Evolutionary conservation across 1,140 invertebrate genomes (phyloP), one percentile per base, ranked within the genome.

Genomic region (Heliconius melpomene): DNA sequence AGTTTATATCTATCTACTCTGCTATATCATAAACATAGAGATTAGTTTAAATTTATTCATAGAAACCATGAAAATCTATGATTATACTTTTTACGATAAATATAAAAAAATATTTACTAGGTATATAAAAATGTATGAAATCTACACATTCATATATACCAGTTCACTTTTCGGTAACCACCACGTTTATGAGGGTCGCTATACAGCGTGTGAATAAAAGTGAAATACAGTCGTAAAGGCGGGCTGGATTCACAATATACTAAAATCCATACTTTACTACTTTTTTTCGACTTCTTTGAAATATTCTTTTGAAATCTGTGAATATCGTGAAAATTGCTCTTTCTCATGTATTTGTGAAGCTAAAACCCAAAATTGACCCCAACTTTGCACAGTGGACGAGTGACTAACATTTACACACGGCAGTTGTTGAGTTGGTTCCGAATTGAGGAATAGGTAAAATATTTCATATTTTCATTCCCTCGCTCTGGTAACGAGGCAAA

Each of bases 151-250:
- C 3, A 16, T 26, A 66, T 16, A 66, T 26, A 29, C 23, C 23
- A 16, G 60, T 66, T 66, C n/a, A 29, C 60, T 66, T 66, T 66
- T 66, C 26, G 11, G 60, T 11, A 66, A 18, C 26, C 26, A 26
- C 8, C 23, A 23, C 20, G 13, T 66, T 66, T 66, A 66, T 66
- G 60, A 66, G 23, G 60, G 60, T 66, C 60, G 23, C 60, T 66
- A n/a, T 66, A 66, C 60, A 29, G 60, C 23, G 26, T 66, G 60
- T 66, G 60, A 66, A 66, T 66, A 29, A 66, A 66, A 66, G 60
- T 66, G 60, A 66, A 66, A 66, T 26, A 66, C 26, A 66, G 60
- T 66, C 60, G 60, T 66, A 66, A 66, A 66, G 13, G 60, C 60
- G 60, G 16, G 13, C 60, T 66, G 60, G 60, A 66, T 66, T 66